These are phyloP conservation scores for Sebastes paucispinis DNA, from an alignment of 2,797 vertebrate genomes.

Conservation along the genomic window DNA sequence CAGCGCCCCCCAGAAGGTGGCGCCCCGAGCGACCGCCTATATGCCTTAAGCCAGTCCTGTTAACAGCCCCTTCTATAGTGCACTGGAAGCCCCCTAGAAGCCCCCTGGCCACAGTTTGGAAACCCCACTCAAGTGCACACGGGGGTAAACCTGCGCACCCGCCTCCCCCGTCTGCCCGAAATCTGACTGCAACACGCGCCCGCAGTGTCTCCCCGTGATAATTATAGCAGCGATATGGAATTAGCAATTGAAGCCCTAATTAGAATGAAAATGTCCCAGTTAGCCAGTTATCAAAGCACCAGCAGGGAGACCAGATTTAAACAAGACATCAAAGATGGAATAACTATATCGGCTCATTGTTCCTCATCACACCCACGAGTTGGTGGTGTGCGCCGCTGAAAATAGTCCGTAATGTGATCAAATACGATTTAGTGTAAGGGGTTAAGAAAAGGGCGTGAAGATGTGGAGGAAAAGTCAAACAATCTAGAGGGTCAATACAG, in stretches of 20 bases:
- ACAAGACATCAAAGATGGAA: slow-evolving; percentile 91
- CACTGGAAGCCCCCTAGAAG: not conserved
- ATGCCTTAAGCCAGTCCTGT: too few relatives aligned
- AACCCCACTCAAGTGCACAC: not conserved
- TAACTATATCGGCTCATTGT: slow-evolving; percentile 83
- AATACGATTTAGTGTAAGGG: not conserved
- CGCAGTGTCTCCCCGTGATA: slow-evolving; percentile 84
- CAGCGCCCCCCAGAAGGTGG: too few relatives aligned
- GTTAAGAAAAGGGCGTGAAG: not conserved
- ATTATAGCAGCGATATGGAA: slow-evolving; percentile 95
- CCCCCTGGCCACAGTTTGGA: not conserved
- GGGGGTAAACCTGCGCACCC: not conserved
- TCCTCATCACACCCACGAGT: slow-evolving; percentile 47
- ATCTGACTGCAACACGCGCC: slow-evolving; percentile 8
- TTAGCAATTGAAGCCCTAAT: slow-evolving; percentile 96
- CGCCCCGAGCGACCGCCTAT: too few relatives aligned
- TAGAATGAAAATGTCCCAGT: slow-evolving; percentile 96
- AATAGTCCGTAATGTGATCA: not conserved
- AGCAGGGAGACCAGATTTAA: slow-evolving; percentile 90
- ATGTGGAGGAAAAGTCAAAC: not conserved
- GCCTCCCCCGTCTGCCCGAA: slow-evolving; percentile 9
- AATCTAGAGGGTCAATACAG: slow-evolving; percentile 1
- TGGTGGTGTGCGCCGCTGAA: not conserved
- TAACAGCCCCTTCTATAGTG: not conserved
- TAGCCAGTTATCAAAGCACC: slow-evolving; percentile 92